Conservation (phyloP, 2,888 invertebrate genomes). For the Alviniconcha strummeri region DNA sequence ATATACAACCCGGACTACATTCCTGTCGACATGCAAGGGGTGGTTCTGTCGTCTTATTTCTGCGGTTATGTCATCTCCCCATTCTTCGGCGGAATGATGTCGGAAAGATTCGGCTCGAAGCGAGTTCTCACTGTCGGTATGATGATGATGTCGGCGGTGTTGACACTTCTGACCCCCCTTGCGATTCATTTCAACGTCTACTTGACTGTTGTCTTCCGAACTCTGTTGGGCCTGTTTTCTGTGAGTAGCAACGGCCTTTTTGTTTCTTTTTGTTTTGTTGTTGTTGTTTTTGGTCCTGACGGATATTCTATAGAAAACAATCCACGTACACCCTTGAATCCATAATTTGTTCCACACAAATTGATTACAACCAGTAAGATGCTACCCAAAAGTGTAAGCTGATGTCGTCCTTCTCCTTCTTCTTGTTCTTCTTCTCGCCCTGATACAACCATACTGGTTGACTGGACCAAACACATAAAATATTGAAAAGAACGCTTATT, state of each 20-base stretch:
- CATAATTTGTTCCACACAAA: too few species aligned
- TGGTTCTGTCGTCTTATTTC: slow-evolving; percentile 31
- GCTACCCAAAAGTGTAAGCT: too few species aligned
- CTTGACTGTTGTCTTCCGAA: slow-evolving; percentile 24
- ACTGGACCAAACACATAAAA: too few species aligned
- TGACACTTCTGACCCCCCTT: slow-evolving; percentile 28
- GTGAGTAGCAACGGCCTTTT: slow-evolving; percentile 9
- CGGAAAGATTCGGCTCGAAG: slow-evolving; percentile 27
- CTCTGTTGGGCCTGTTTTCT: slow-evolving; percentile 9
- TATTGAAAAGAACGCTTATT: too few species aligned
- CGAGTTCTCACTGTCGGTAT: slow-evolving; percentile 27
- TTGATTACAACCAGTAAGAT: too few species aligned
- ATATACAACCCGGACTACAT: slow-evolving; percentile 12
- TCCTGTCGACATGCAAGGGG: slow-evolving; percentile 11
- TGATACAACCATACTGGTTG: neutral
- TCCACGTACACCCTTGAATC: too few species aligned
- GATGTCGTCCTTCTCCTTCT: too few species aligned
- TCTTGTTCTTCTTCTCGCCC: too few species aligned
- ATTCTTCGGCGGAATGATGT: slow-evolving; percentile 22
- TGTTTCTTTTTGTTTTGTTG: neutral
- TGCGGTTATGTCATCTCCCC: slow-evolving; percentile 36
- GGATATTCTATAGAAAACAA: neutral
- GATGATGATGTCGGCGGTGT: slow-evolving; percentile 23
- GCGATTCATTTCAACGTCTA: slow-evolving; percentile 25
- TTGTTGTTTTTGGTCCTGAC: neutral